Evolutionary conservation across 53 echinoderm and acorn worm genomes (phyloP).

Genomic region (Glandiceps talaboti): DNA sequence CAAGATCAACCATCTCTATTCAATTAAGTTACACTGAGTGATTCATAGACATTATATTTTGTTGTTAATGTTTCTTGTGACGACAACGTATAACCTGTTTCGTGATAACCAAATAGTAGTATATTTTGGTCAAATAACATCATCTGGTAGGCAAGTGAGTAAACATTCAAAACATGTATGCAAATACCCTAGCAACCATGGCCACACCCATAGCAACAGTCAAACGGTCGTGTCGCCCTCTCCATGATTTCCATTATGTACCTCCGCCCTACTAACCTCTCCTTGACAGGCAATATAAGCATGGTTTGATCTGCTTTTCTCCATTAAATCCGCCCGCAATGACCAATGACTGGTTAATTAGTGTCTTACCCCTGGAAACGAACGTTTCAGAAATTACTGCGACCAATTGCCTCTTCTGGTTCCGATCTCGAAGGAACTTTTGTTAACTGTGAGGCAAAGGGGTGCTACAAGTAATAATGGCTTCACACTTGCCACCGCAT

Average conservation of each 20-base stretch:
- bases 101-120: no score
- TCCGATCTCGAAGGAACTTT: background rate
- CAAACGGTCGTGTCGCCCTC: slow-evolving; percentile 30
- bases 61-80: no score
- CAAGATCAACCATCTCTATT: no score
- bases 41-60: no score
- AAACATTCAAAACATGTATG: no score
- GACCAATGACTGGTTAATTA: background rate
- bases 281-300: slow-evolving; percentile 2
- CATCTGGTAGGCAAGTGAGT: no score
- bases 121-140: no score
- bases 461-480: background rate
- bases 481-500: background rate
- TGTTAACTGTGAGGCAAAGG: background rate
- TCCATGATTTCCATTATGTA: slow-evolving; percentile 15
- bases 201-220: no score
- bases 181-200: no score
- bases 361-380: background rate
- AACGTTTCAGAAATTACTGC: background rate
- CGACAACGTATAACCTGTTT: no score
- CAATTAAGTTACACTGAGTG: no score
- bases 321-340: slow-evolving; percentile 26
- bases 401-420: background rate
- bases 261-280: background rate
- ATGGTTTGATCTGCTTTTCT: slow-evolving; percentile 9